phyloP scores from a whole-genome alignment of 2,888 invertebrate species.

The Aspidiotus rigidus region DNA sequence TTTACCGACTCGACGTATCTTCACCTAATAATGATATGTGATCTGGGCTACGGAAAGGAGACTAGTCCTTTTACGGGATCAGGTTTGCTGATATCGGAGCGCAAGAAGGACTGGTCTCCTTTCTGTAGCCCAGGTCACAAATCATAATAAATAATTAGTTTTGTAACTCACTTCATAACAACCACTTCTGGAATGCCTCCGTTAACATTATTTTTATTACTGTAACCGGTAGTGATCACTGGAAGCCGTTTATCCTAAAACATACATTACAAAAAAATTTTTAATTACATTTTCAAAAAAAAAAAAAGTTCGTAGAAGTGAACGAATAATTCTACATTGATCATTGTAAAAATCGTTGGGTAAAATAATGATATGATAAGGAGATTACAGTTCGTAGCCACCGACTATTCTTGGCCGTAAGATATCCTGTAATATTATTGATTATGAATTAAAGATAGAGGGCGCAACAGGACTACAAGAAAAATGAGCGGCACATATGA shows the following conservation, averaged over 20 bases:
- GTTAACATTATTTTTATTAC: constrained; percentile 12
- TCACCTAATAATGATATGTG: background rate
- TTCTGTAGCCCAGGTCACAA: no score
- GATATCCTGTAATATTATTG: no score
- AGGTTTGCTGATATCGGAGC: no score
- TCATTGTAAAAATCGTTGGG: background rate
- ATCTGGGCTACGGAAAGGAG: no score
- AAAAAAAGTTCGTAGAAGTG: background rate
- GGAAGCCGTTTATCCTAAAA: constrained; percentile 23
- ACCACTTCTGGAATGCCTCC: constrained; percentile 26
- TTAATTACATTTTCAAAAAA: background rate
- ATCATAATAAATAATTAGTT: background rate
- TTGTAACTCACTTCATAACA: constrained; percentile 19
- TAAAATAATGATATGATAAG: no score
- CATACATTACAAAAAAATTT: background rate
- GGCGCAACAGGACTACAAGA: no score
- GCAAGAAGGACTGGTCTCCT: no score
- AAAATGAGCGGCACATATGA: no score
- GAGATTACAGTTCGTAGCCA: no score
- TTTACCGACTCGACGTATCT: background rate
- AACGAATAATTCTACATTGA: background rate
- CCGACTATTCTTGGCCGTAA: no score
- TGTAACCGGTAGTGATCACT: constrained; percentile 22
- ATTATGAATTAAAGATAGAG: no score
- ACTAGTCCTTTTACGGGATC: no score